Evolutionary conservation across 37 sponge, comb jelly and placozoan genomes (phyloP).

Genomic region (Chondrosia reniformis): DNA sequence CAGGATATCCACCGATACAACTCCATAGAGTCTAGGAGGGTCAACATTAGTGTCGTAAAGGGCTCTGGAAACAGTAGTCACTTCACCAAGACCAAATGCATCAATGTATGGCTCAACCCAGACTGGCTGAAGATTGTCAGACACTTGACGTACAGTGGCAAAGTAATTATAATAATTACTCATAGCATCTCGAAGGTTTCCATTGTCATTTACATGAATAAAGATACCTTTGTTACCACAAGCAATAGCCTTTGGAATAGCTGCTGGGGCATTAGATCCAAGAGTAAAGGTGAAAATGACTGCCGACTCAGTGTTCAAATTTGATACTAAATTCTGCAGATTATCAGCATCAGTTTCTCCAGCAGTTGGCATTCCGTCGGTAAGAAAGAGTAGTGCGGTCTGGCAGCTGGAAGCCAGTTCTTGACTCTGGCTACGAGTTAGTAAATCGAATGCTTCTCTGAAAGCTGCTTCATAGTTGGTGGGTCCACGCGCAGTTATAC

Average conservation of each 20-base stretch:
- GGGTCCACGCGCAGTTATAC: neutral
- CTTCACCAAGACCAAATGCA: slow-evolving; percentile 23
- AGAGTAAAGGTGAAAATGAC: slow-evolving; percentile 6
- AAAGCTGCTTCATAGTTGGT: slow-evolving; percentile 13
- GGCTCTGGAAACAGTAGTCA: slow-evolving; percentile 10
- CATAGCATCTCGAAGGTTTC: neutral
- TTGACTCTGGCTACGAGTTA: neutral
- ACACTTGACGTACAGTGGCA: neutral
- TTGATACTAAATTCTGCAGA: neutral
- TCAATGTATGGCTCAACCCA: slow-evolving; percentile 36
- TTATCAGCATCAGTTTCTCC: neutral
- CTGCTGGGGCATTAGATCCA: neutral
- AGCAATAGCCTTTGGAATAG: slow-evolving; percentile 1
- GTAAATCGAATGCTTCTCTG: neutral
- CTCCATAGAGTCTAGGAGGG: slow-evolving; percentile 3
- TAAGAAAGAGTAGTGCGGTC: slow-evolving; percentile 1
- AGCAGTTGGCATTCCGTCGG: neutral
- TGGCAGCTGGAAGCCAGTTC: neutral
- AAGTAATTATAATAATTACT: slow-evolving; percentile 30
- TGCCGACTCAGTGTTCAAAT: neutral
- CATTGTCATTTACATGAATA: neutral
- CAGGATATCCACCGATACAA: slow-evolving; percentile 15
- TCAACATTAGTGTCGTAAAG: neutral
- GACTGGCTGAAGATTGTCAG: neutral
- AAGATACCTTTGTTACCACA: slow-evolving; percentile 15